Evolutionary conservation across 2,888 invertebrate genomes (phyloP).

Genomic region (Patella ulyssiponensis): DNA sequence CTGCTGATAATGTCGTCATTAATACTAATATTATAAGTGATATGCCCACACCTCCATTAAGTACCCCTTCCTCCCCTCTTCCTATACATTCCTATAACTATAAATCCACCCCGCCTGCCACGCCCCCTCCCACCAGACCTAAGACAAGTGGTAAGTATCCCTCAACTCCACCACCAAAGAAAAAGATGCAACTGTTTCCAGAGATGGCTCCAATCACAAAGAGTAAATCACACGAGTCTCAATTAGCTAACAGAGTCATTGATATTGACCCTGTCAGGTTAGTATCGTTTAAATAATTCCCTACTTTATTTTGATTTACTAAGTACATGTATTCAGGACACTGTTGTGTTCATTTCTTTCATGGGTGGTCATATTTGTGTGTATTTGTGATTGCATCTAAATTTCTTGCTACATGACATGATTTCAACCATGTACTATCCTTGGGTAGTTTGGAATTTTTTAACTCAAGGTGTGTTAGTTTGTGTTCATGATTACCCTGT

Average conservation of each 20-base stretch:
- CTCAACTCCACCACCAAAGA: conserved; percentile 86
- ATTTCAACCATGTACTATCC: no score
- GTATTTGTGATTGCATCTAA: no score
- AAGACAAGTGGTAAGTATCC: conserved; percentile 78
- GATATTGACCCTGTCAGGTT: conserved; percentile 66
- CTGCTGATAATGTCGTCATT: conserved; percentile 50
- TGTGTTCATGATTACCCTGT: no score
- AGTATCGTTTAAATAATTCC: conserved; percentile 21
- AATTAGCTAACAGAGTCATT: conserved; percentile 81
- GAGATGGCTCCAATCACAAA: conserved; percentile 79
- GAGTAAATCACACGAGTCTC: conserved; percentile 93
- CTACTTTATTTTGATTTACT: no score
- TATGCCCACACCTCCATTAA: conserved; percentile 72
- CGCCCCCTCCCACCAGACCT: conserved; percentile 74
- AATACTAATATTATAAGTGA: conserved; percentile 57
- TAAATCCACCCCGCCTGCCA: conserved; percentile 75
- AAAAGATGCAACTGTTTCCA: conserved; percentile 78
- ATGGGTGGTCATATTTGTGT: no score
- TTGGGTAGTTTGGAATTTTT: no score
- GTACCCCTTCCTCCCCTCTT: conserved; percentile 68
- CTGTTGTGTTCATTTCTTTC: no score
- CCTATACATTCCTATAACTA: conserved; percentile 51
- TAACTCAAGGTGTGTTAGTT: no score
- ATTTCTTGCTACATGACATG: no score
- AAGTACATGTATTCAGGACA: no score